Conservation (phyloP, 2,113 vertebrate genomes). For the Probosciger aterrimus region DNA sequence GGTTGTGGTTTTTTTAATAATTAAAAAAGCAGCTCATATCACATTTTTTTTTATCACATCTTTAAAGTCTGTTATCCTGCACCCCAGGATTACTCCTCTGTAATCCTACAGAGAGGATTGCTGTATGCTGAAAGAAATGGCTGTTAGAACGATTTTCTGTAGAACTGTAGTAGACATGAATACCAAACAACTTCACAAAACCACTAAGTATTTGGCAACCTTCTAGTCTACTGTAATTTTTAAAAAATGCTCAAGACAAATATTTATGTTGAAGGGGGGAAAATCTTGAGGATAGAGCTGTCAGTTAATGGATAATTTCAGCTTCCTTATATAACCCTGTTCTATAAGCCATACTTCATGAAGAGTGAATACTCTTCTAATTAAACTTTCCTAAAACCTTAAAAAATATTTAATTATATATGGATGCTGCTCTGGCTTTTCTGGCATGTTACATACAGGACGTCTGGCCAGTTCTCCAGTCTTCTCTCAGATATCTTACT, state of each 20-base stretch:
- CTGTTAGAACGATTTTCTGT: conserved; percentile 66
- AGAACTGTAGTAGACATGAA: conserved; percentile 72
- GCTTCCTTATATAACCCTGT: neutral
- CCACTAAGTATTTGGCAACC: conserved; percentile 78
- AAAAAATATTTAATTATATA: conserved; percentile 30
- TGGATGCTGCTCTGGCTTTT: conserved; percentile 32
- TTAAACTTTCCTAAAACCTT: conserved; percentile 35
- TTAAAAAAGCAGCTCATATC: conserved; percentile 42
- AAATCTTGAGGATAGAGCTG: conserved; percentile 39
- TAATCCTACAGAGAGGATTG: too few relatives aligned
- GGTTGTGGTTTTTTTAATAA: neutral
- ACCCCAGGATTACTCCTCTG: too few relatives aligned
- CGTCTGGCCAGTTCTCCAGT: conserved; percentile 65
- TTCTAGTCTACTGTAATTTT: conserved; percentile 72
- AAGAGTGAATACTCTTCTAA: conserved; percentile 48
- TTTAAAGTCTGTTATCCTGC: conserved; percentile 52
- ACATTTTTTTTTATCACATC: conserved; percentile 60
- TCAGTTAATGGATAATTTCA: conserved; percentile 65
- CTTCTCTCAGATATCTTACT: conserved; percentile 70
- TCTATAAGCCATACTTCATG: conserved; percentile 29
- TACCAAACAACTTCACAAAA: conserved; percentile 73
- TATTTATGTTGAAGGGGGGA: conserved; percentile 61
- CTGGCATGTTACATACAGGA: conserved; percentile 48
- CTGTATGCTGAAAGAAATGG: conserved; percentile 65
- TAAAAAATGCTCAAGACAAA: conserved; percentile 72